Conservation (phyloP, 1,140 invertebrate genomes). For the Sminthurides bifidus region DNA sequence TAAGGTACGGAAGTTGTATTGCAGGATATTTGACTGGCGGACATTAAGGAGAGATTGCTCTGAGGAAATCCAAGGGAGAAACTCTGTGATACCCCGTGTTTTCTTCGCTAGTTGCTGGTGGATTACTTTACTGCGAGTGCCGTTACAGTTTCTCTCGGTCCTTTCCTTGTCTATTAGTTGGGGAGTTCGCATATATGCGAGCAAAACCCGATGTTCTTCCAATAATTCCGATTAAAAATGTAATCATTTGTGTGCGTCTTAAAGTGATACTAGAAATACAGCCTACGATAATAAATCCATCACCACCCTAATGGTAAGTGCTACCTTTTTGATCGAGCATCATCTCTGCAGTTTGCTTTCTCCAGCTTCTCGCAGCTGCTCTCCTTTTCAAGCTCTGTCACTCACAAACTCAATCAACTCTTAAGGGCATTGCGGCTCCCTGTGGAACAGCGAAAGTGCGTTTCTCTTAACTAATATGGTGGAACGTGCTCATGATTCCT, state of each 20-base stretch:
- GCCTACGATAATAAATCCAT: slow-evolving; percentile 7
- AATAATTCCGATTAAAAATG: slow-evolving; percentile 6
- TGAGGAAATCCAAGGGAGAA: too few species aligned
- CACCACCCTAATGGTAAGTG: slow-evolving; percentile 3
- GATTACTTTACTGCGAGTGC: too few species aligned
- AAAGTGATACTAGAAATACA: slow-evolving; percentile 8
- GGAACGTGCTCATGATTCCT: background rate
- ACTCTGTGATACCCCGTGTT: too few species aligned
- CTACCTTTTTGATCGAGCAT: too few species aligned
- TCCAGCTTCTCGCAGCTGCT: background rate
- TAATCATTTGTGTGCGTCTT: slow-evolving; percentile 7
- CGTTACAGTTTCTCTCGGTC: background rate
- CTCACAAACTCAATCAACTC: background rate
- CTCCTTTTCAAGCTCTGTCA: background rate
- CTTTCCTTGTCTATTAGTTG: slow-evolving; percentile 3
- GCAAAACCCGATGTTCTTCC: slow-evolving; percentile 11
- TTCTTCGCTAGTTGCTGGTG: too few species aligned
- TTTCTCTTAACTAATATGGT: background rate
- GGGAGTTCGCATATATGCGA: slow-evolving; percentile 7
- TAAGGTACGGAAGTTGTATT: too few species aligned
- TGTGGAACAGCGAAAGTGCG: background rate
- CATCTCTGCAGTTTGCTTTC: too few species aligned
- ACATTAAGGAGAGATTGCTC: too few species aligned
- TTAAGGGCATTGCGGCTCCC: background rate
- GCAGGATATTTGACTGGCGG: too few species aligned